Percentiles rank a stretch among this genome's conserved stretches.
phyloP scores from a whole-genome alignment of 2,888 invertebrate genomes.

The Noctua pronuba region DNA sequence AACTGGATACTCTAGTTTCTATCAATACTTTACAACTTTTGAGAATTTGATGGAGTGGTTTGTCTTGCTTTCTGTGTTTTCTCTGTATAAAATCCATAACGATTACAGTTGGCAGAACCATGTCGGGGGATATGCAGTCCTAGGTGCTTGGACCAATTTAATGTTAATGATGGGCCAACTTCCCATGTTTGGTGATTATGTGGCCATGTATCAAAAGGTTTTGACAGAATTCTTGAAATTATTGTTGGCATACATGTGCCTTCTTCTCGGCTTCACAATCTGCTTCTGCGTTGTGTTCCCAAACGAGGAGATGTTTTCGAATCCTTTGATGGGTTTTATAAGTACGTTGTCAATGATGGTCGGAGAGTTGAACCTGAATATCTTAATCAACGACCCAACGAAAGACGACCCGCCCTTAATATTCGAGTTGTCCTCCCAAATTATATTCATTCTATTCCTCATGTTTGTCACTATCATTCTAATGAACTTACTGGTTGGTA shows the following conservation, averaged over 20 bases:
- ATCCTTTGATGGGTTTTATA: constrained; percentile 95
- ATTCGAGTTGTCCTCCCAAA: constrained; percentile 94
- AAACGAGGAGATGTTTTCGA: constrained; percentile 94
- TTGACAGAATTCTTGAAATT: constrained; percentile 96
- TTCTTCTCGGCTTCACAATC: constrained; percentile 95
- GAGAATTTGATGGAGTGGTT: constrained; percentile 97
- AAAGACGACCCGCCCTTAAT: constrained; percentile 93
- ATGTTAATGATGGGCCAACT: constrained; percentile 97
- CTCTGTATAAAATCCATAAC: constrained; percentile 94
- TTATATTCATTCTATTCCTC: constrained; percentile 94
- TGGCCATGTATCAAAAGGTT: constrained; percentile 97
- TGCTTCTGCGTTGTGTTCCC: constrained; percentile 97
- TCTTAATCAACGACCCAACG: constrained; percentile 93
- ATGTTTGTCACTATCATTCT: constrained; percentile 96
- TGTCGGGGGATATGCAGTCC: constrained; percentile 95
- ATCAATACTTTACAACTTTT: constrained; percentile 95
- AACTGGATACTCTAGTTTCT: constrained; percentile 94
- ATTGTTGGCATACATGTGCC: constrained; percentile 95
- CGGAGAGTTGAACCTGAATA: constrained; percentile 94
- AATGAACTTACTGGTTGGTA: constrained; percentile 96
- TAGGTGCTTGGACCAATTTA: constrained; percentile 96
- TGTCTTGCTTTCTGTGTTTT: constrained; percentile 95
- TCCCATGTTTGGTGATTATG: constrained; percentile 96
- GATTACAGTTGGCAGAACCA: constrained; percentile 96
- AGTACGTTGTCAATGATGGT: constrained; percentile 97